Evolutionary conservation across 2,888 invertebrate species (phyloP).

Genomic region (Cephus pygmeus): DNA sequence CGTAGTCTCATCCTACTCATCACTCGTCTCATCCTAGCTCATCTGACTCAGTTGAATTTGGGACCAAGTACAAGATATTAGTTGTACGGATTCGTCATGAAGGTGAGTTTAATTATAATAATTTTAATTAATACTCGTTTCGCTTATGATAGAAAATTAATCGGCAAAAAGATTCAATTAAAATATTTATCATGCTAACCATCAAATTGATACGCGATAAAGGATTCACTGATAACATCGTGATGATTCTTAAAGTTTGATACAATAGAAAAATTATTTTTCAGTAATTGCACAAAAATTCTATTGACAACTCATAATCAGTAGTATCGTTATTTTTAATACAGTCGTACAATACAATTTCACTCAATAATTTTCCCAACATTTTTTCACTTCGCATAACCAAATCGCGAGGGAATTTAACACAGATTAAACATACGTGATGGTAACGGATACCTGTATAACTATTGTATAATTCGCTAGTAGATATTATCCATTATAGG

Average conservation of each 20-base stretch:
- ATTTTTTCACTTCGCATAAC: background rate
- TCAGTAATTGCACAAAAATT: too few relatives aligned
- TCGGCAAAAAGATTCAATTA: too few relatives aligned
- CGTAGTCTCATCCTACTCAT: conserved; percentile 18
- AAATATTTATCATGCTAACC: too few relatives aligned
- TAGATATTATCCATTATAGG: background rate
- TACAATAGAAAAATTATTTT: too few relatives aligned
- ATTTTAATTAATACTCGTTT: background rate
- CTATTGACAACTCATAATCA: background rate
- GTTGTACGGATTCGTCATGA: conserved; percentile 16
- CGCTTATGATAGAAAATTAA: background rate
- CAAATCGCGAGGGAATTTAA: background rate
- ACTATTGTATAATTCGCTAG: background rate
- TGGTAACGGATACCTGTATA: background rate
- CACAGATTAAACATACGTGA: background rate
- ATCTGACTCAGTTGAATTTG: conserved; percentile 19
- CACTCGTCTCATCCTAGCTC: conserved; percentile 15
- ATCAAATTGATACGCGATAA: too few relatives aligned
- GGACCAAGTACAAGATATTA: conserved; percentile 8
- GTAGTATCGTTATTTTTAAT: background rate
- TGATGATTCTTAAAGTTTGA: too few relatives aligned
- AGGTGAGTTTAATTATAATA: conserved; percentile 19
- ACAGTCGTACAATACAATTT: too few relatives aligned
- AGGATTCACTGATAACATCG: too few relatives aligned
- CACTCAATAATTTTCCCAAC: too few relatives aligned